phyloP scores from a whole-genome alignment of 2,888 invertebrate genomes.

The Drosophila mulleri region DNA sequence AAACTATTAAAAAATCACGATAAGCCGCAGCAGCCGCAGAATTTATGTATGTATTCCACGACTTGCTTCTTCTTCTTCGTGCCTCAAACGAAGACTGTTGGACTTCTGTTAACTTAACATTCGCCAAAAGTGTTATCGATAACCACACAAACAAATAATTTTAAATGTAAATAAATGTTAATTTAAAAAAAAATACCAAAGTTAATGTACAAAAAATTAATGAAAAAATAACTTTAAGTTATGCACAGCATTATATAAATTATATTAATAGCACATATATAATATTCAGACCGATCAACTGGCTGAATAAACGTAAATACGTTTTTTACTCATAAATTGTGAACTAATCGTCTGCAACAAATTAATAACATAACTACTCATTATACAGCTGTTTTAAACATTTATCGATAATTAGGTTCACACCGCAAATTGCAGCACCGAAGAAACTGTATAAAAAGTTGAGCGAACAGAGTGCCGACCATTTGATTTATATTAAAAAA shows the following conservation, averaged over 20 bases:
- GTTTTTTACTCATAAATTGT: neutral
- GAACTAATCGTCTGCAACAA: neutral
- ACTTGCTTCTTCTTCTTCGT: conserved; percentile 40
- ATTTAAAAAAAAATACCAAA: too few species aligned
- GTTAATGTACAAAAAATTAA: too few species aligned
- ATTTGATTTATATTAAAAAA: neutral
- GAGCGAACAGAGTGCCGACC: neutral
- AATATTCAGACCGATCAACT: neutral
- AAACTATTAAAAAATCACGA: conserved; percentile 54
- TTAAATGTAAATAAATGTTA: too few species aligned
- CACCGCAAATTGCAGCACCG: neutral
- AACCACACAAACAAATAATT: neutral
- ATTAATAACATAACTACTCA: conserved; percentile 3
- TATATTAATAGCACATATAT: too few species aligned
- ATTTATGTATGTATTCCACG: conserved; percentile 69
- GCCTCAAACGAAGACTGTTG: conserved; percentile 38
- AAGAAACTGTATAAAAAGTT: neutral
- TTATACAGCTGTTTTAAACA: conserved; percentile 24
- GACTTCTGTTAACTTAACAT: conserved; percentile 33
- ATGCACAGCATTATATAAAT: too few species aligned
- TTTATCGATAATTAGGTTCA: conserved; percentile 18
- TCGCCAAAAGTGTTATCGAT: conserved; percentile 17
- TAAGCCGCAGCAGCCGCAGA: conserved; percentile 72
- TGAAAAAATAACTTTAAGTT: too few species aligned
- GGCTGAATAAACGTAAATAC: neutral